phyloP scores from a whole-genome alignment of 2,797 vertebrate genomes.

The Pseudomugil tenellus region DNA sequence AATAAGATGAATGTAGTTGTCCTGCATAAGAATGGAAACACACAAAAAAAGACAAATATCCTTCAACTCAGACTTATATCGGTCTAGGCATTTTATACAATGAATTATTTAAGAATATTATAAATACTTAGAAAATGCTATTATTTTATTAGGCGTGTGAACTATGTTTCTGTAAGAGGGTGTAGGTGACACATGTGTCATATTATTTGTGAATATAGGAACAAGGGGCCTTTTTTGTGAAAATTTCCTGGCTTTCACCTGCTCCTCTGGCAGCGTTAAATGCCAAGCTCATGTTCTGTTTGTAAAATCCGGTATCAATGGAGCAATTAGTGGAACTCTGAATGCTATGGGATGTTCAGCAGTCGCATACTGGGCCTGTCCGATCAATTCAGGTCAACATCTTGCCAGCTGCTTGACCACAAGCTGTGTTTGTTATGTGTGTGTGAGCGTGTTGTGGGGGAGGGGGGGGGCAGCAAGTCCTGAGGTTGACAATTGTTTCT shows the following conservation, averaged over 20 bases:
- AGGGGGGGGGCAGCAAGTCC: neutral
- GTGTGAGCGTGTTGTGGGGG: neutral
- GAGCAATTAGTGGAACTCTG: slow-evolving; percentile 47
- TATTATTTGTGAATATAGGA: slow-evolving; percentile 1
- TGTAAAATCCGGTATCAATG: slow-evolving; percentile 38
- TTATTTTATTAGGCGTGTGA: neutral
- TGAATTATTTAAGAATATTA: neutral
- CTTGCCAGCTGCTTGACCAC: slow-evolving; percentile 35
- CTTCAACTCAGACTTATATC: neutral
- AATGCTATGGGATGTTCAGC: slow-evolving; percentile 43
- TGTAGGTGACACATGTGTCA: neutral
- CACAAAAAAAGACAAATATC: neutral
- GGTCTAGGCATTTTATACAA: neutral
- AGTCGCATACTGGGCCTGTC: slow-evolving; percentile 22
- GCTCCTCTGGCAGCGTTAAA: slow-evolving; percentile 36
- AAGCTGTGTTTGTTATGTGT: slow-evolving; percentile 27
- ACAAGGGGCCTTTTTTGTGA: neutral
- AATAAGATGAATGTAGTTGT: slow-evolving; percentile 16
- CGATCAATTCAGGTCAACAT: slow-evolving; percentile 52
- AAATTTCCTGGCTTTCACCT: slow-evolving; percentile 17
- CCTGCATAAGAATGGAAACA: slow-evolving; percentile 14
- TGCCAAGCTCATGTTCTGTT: slow-evolving; percentile 37
- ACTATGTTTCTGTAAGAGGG: neutral
- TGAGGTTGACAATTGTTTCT: slow-evolving; percentile 7
- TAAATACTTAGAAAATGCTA: neutral